phyloP scores from a whole-genome alignment of 2,113 vertebrate genomes.

The Propithecus coquereli region DNA sequence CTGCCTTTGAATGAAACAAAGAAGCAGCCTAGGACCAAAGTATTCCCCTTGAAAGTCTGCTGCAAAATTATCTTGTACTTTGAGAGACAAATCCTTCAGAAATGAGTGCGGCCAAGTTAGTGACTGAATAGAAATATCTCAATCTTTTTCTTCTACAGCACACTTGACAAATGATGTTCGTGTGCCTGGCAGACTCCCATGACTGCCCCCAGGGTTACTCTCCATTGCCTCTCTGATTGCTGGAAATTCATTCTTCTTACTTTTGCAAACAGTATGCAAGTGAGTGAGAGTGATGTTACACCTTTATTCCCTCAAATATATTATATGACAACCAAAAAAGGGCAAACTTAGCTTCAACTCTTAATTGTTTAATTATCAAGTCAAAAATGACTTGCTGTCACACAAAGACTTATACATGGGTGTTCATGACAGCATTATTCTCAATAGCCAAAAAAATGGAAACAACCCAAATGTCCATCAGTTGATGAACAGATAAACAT shows the following conservation, averaged over 20 bases:
- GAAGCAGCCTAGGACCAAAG: neutral
- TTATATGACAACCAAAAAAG: neutral
- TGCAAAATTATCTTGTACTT: neutral
- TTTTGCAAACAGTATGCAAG: neutral
- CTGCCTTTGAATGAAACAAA: neutral
- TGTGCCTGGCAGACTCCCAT: neutral
- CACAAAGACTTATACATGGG: neutral
- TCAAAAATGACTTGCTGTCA: neutral
- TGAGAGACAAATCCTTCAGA: conserved; percentile 9
- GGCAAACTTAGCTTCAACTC: neutral
- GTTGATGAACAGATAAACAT: neutral
- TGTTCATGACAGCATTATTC: neutral
- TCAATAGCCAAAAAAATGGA: neutral
- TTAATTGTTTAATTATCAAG: neutral
- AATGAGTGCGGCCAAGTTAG: neutral
- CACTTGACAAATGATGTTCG: neutral
- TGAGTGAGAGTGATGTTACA: neutral
- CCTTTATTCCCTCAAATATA: neutral
- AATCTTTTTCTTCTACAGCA: neutral
- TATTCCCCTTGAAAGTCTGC: neutral
- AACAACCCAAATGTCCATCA: neutral
- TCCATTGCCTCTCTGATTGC: neutral
- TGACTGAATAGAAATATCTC: neutral
- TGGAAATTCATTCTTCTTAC: neutral
- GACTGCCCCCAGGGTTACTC: neutral